Evolutionary conservation across 2,113 vertebrate species (phyloP), one percentile per base, ranked within the genome.

Genomic region (Oceanodroma tethys): DNA sequence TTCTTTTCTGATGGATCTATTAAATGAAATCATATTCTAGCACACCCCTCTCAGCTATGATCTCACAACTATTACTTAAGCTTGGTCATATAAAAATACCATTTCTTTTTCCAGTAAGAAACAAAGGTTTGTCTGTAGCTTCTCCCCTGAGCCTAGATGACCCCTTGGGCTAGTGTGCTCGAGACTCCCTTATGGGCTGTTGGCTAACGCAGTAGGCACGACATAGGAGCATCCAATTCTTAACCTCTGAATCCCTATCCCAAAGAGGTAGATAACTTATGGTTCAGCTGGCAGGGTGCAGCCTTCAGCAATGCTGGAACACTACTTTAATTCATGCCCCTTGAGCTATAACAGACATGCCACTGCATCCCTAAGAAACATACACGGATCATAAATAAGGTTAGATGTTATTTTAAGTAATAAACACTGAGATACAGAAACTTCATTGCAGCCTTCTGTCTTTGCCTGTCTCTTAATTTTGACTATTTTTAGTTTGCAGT

Each of bases 401-500:
- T 86, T 96, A 94, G 92, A 96, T 97, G 90, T 96, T 96, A 94
- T 97, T 94, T 84, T 95, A 93, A 95, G 89, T 78, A 90, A 95
- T 96, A 97, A 97, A 95, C 89, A 95, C 53, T 25, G 73, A 91
- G 89, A 94, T 80, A 73, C 81, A 93, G 78, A 96, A 95, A 95
- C 86, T 91, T 95, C 78, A 91, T 78, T 90, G 85, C 90, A 96
- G 93, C 45, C 81, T 96, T 91, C 85, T 95, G 84, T 87, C 89
- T 94, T 95, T 52, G 83, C 58, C 65, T 94, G 96, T 93, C 86
- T 95, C 91, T 94, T 81, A 3, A 14, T 79, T 95, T 95, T 0
- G 16, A 85, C 84, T 97, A 95, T 97, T 96, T 96, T 94, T 97
- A 97, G 96, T 70, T 73, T 88, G 81, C 50, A 91, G 93, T 66